phyloP scores from a whole-genome alignment of 2,113 vertebrate species.

The Sminthopsis crassicaudata region DNA sequence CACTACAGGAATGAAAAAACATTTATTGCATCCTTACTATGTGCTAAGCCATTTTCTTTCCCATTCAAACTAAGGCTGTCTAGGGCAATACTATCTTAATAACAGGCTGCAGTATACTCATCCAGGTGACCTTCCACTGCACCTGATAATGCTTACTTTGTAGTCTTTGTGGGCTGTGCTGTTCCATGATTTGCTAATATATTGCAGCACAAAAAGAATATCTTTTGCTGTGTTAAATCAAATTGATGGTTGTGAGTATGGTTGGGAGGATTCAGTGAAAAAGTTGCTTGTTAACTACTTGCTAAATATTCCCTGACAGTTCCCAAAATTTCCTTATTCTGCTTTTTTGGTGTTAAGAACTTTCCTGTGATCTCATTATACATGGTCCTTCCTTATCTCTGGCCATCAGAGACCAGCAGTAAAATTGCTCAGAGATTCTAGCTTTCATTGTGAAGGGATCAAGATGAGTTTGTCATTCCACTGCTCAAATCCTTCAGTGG shows the following conservation, averaged over 20 bases:
- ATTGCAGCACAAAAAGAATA: background rate
- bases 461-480: background rate
- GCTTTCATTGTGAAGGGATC: background rate
- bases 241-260: background rate
- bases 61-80: background rate
- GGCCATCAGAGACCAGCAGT: background rate
- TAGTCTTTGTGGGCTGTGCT: background rate
- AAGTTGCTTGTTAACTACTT: background rate
- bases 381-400: background rate
- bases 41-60: too few species aligned
- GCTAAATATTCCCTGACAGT: background rate
- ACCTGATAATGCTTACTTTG: background rate
- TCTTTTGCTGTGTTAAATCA: background rate
- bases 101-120: background rate
- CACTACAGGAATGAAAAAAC: background rate
- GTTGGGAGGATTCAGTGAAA: background rate
- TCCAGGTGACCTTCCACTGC: background rate
- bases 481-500: background rate
- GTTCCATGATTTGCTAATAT: background rate
- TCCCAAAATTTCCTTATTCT: background rate
- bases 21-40: too few species aligned
- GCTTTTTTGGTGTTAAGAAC: background rate
- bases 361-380: background rate
- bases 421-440: background rate
- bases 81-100: background rate